Evolutionary conservation across 2,888 invertebrate species (phyloP).

Genomic region (Tupiocoris notatus): DNA sequence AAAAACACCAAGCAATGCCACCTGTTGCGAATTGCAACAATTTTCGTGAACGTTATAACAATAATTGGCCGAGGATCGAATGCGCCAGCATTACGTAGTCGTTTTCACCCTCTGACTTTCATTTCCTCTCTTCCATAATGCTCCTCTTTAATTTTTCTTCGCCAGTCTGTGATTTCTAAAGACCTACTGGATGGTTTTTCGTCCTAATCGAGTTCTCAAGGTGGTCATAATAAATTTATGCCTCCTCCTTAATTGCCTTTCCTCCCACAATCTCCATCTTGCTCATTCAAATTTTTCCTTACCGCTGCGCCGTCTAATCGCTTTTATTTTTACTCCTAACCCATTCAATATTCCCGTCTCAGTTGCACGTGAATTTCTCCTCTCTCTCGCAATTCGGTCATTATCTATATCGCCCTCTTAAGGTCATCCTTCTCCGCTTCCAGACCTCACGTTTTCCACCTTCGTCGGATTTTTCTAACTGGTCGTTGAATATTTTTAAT

Average conservation of each 20-base stretch:
- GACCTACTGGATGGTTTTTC: constrained; percentile 24
- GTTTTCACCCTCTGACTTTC: background rate
- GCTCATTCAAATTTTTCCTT: background rate
- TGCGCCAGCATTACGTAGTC: too few relatives aligned
- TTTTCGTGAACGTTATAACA: too few relatives aligned
- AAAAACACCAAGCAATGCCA: too few relatives aligned
- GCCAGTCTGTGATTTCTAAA: constrained; percentile 30
- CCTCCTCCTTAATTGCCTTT: constrained; percentile 28
- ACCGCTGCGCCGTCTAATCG: background rate
- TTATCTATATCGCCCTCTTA: constrained; percentile 24
- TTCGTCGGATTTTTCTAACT: background rate
- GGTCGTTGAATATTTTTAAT: constrained; percentile 22
- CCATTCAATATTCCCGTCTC: background rate
- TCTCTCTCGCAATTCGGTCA: constrained; percentile 16
- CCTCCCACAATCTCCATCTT: background rate
- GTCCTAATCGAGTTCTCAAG: constrained; percentile 37
- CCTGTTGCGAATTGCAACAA: too few relatives aligned
- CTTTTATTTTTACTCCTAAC: background rate
- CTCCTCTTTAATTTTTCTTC: constrained; percentile 16
- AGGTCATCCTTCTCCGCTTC: background rate
- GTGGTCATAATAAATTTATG: constrained; percentile 37
- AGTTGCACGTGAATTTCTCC: background rate
- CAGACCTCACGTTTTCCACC: too few relatives aligned
- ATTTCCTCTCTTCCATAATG: background rate
- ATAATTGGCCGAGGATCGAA: too few relatives aligned